These are phyloP conservation scores for Amphiprion percula DNA, from an alignment of 2,113 vertebrate genomes.

Conservation along the genomic window DNA sequence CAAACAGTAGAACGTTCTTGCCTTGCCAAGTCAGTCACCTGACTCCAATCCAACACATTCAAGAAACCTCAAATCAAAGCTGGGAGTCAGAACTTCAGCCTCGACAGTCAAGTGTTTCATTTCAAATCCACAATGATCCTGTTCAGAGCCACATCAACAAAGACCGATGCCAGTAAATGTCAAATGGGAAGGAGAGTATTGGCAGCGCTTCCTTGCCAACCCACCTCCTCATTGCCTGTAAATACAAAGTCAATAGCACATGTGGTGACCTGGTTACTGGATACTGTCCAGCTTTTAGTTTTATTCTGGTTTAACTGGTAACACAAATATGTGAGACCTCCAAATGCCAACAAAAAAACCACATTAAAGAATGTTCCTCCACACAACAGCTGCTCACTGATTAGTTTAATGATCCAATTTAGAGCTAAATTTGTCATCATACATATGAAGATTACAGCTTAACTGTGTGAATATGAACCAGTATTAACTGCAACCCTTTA, in stretches of 20 bases:
- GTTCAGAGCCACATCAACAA: neutral
- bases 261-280: conserved; percentile 12
- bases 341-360: neutral
- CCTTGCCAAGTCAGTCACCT: conserved; percentile 22
- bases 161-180: conserved; percentile 14
- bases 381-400: no score
- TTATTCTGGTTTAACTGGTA: conserved; percentile 27
- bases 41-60: neutral
- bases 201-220: conserved; percentile 2
- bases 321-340: conserved; percentile 10
- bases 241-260: conserved; percentile 34
- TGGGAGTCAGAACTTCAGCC: conserved; percentile 14
- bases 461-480: no score
- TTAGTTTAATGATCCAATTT: no score
- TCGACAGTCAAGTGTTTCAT: conserved; percentile 35
- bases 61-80: conserved; percentile 43
- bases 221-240: neutral
- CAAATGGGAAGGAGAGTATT: conserved; percentile 1
- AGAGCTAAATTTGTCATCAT: no score
- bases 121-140: neutral
- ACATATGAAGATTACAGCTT: no score
- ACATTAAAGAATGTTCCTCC: neutral
- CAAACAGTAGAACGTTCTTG: conserved; percentile 4
- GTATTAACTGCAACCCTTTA: no score
- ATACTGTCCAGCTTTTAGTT: neutral